A percentile compares a stretch with the other conserved stretches of the same genome.
phyloP scores from a whole-genome alignment of 2,888 invertebrate genomes.

The Cyclophora punctaria region DNA sequence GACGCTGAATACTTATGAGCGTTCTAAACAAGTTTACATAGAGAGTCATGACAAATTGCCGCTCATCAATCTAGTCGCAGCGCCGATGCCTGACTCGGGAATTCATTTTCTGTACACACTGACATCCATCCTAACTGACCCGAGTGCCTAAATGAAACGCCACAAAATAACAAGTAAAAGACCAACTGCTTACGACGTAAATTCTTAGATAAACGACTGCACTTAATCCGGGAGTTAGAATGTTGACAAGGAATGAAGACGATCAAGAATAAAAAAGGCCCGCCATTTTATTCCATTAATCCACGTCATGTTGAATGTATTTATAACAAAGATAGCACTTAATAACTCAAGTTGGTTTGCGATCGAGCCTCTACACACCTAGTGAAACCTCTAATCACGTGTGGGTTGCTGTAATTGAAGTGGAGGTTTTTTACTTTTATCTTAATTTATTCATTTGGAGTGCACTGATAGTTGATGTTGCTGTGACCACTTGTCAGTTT shows the following conservation, averaged over 20 bases:
- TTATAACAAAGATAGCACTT: constrained; percentile 70
- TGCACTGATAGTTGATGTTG: constrained; percentile 60
- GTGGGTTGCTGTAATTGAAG: constrained; percentile 70
- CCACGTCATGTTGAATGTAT: constrained; percentile 64
- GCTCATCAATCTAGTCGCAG: constrained; percentile 28
- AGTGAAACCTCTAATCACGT: constrained; percentile 70
- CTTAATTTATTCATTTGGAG: constrained; percentile 69
- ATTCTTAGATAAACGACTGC: constrained; percentile 63
- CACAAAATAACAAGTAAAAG: constrained; percentile 55
- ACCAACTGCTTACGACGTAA: constrained; percentile 53
- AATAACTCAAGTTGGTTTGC: constrained; percentile 57
- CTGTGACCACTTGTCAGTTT: constrained; percentile 68
- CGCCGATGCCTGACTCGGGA: constrained; percentile 21
- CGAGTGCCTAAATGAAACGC: constrained; percentile 50
- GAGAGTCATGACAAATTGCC: constrained; percentile 33
- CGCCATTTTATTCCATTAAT: constrained; percentile 64
- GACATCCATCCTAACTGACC: constrained; percentile 37
- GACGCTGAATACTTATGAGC: constrained; percentile 18
- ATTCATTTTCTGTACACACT: constrained; percentile 29
- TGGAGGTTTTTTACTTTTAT: constrained; percentile 61
- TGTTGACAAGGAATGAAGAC: constrained; percentile 64
- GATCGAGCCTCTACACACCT: constrained; percentile 49
- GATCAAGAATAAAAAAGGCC: constrained; percentile 57
- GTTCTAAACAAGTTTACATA: constrained; percentile 20
- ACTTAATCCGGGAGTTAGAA: constrained; percentile 69